Evolutionary conservation across 2,113 vertebrate genomes (phyloP), one percentile per base, ranked within the genome.

Genomic region (Callionymus lyra): DNA sequence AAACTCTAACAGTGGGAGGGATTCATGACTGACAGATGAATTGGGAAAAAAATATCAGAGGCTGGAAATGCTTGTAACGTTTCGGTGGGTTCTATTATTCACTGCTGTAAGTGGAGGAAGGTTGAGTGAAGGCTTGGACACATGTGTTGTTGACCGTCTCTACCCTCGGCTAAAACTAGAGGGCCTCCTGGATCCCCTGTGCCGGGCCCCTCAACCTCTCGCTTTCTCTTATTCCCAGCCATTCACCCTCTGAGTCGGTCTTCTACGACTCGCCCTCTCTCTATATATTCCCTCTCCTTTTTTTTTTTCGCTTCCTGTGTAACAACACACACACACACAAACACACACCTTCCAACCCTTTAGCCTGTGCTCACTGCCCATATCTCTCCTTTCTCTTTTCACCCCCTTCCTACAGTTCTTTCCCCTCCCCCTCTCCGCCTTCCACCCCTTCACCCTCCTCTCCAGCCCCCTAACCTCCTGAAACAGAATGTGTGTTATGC

Each of bases 91-190:
- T n/a, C n/a, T n/a, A n/a, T n/a, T n/a, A n/a, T n/a, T n/a, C n/a
- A n/a, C n/a, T 34, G 38, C 39, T 61, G 36, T 53, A 8, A 65
- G 59, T 68, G 50, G 27, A 57, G 42, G 60, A 65, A 44, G 41
- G 67, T 53, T 41, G 49, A 74, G 50, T 66, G 64, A 48, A 65
- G 63, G 63, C 68, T 69, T 59, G 41, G 72, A 75, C 74, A 62
- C 67, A 66, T 60, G 68, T 70, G 72, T 84, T 81, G 82, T 81
- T 80, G 70, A 82, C 72, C 68, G 63, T 81, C 69, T 78, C 74
- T 67, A 78, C 82, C 76, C 76, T 74, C 17, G 51, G 67, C 72
- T 72, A 65, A 73, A 68, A 68, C 77, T 64, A 66, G 51, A 65
- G 63, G 80, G 75, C 73, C 78, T 68, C 80, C 51, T 73, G 34